Conservation (phyloP, 2,113 vertebrate species). For the Lonchura striata region DNA sequence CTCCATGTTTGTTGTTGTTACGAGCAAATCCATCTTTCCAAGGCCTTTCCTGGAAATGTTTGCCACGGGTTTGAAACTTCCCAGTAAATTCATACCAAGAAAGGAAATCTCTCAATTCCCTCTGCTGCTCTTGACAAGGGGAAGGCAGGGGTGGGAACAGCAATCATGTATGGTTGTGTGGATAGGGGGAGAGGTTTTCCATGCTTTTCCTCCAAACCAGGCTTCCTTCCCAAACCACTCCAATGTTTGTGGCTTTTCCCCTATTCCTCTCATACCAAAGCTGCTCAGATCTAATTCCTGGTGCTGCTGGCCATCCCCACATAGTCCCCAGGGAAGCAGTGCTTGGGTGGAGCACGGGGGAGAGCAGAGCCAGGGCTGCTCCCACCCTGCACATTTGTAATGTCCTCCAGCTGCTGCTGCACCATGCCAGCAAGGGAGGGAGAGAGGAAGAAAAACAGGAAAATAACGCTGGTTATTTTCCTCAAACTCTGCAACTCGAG, state of each 20-base stretch:
- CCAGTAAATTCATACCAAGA: neutral
- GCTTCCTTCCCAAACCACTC: neutral
- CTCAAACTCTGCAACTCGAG: neutral
- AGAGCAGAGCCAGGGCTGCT: neutral
- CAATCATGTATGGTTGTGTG: rapidly evolving
- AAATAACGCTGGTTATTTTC: neutral
- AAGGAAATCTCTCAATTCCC: neutral
- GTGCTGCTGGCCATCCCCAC: neutral
- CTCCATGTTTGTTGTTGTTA: neutral
- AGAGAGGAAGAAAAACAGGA: neutral
- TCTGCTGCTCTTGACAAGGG: neutral
- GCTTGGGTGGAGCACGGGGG: rapidly evolving
- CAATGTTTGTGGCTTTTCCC: neutral
- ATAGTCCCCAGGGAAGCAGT: neutral
- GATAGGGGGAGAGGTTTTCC: rapidly evolving
- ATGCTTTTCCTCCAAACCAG: neutral
- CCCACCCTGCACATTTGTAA: neutral
- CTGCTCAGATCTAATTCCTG: neutral
- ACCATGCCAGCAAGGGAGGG: neutral
- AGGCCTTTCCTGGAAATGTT: constrained; percentile 36
- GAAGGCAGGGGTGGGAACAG: neutral
- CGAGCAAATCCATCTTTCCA: neutral
- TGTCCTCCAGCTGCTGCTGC: neutral
- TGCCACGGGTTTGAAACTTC: neutral
- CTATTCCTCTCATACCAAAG: neutral